Conservation (phyloP, 2,113 vertebrate genomes). For the Ammodytes marinus region DNA sequence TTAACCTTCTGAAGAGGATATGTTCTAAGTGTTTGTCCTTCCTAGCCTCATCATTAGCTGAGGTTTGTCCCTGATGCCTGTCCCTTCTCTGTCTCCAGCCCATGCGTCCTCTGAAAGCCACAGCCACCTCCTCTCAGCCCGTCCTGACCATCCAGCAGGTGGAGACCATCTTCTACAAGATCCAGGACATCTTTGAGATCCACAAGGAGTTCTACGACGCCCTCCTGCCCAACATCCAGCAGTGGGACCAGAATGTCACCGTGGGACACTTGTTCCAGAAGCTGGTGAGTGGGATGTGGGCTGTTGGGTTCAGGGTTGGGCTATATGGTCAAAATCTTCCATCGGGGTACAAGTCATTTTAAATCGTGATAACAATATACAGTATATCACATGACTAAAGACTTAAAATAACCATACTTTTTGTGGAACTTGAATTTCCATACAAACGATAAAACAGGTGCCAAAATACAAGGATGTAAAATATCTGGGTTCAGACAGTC, state of each 20-base stretch:
- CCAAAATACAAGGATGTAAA: too few relatives aligned
- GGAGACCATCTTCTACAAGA: conserved; percentile 98
- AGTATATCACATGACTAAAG: too few relatives aligned
- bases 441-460: too few relatives aligned
- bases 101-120: conserved; percentile 96
- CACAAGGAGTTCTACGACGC: conserved; percentile 97
- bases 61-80: not conserved
- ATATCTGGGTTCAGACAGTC: too few relatives aligned
- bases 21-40: not conserved
- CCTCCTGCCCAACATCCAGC: conserved; percentile 93
- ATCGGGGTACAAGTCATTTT: too few relatives aligned
- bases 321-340: too few relatives aligned
- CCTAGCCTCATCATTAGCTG: not conserved
- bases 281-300: conserved; percentile 87
- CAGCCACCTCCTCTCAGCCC: conserved; percentile 95
- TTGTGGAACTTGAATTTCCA: too few relatives aligned
- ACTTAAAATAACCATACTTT: too few relatives aligned
- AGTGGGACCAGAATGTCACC: conserved; percentile 95
- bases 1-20: not conserved
- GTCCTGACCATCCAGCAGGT: conserved; percentile 97
- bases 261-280: conserved; percentile 99
- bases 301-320: too few relatives aligned
- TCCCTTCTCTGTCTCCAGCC: conserved; percentile 82
- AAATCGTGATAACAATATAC: too few relatives aligned
- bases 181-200: conserved; percentile 97